These are phyloP conservation scores for Bombus terrestris DNA, from an alignment of 1,140 invertebrate species.

Conservation along the genomic window DNA sequence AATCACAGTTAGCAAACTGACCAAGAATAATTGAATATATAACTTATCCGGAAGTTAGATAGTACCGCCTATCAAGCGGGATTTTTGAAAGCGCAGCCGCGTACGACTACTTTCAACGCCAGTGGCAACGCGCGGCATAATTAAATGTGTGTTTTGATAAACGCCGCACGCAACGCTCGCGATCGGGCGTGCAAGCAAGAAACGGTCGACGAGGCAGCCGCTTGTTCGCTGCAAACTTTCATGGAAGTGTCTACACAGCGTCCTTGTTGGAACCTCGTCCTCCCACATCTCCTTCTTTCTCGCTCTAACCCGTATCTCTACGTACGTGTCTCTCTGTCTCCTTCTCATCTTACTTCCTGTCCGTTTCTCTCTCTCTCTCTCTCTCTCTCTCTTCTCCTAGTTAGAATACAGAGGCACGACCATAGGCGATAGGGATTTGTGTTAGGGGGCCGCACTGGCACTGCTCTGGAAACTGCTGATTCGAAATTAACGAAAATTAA, in stretches of 20 bases:
- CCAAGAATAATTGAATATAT: background rate
- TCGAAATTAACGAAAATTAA: slow-evolving; percentile 82
- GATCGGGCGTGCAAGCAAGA: slow-evolving; percentile 47
- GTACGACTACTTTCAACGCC: slow-evolving; percentile 4
- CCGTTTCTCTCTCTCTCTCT: slow-evolving; percentile 21
- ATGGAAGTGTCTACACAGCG: slow-evolving; percentile 70
- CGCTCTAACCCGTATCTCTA: background rate
- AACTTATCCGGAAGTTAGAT: background rate
- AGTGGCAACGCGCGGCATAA: slow-evolving; percentile 27
- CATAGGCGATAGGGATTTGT: slow-evolving; percentile 66
- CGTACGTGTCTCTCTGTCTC: slow-evolving; percentile 42
- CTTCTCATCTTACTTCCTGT: slow-evolving; percentile 10
- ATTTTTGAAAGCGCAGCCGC: slow-evolving; percentile 19
- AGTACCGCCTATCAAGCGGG: no score
- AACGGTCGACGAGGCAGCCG: slow-evolving; percentile 48
- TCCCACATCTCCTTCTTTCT: background rate
- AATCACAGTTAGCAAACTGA: background rate
- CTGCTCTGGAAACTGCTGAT: slow-evolving; percentile 79
- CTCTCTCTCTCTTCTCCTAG: slow-evolving; percentile 12
- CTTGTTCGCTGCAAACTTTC: slow-evolving; percentile 67
- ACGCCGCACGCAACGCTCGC: slow-evolving; percentile 31
- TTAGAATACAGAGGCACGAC: slow-evolving; percentile 1
- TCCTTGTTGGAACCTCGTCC: slow-evolving; percentile 23
- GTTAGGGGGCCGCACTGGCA: slow-evolving; percentile 66
- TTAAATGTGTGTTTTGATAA: slow-evolving; percentile 52